A percentile compares a stretch with the other conserved stretches of the same genome.
Conservation (phyloP, 1,140 invertebrate species). For the Drosophila eugracilis region DNA sequence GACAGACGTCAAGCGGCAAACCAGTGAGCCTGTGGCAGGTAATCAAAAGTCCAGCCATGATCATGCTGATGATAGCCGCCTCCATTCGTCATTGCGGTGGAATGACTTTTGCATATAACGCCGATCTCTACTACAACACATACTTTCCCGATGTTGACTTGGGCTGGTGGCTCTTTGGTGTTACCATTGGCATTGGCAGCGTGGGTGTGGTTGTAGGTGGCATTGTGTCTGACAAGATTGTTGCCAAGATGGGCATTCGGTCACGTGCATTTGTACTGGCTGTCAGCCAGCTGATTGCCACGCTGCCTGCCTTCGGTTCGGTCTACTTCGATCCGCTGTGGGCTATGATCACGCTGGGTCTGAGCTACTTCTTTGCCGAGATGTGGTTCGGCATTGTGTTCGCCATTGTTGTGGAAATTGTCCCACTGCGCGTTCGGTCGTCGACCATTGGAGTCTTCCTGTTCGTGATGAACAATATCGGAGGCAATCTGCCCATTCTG, state of each 20-base stretch:
- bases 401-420: slow-evolving; percentile 94
- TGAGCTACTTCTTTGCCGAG: slow-evolving; percentile 95
- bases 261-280: slow-evolving; percentile 94
- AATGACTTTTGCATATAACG: slow-evolving; percentile 95
- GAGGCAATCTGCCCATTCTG: slow-evolving; percentile 95
- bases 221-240: slow-evolving; percentile 94
- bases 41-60: slow-evolving; percentile 90
- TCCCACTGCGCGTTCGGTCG: slow-evolving; percentile 91
- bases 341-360: slow-evolving; percentile 93
- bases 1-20: slow-evolving; percentile 73
- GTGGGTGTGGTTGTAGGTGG: slow-evolving; percentile 95
- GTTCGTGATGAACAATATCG: slow-evolving; percentile 96
- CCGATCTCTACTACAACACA: slow-evolving; percentile 93
- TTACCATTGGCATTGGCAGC: slow-evolving; percentile 94
- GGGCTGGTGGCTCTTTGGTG: slow-evolving; percentile 94
- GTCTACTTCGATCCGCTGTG: slow-evolving; percentile 92
- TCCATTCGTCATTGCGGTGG: slow-evolving; percentile 96
- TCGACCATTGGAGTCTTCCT: slow-evolving; percentile 94
- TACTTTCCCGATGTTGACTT: slow-evolving; percentile 95
- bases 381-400: slow-evolving; percentile 97
- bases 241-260: slow-evolving; percentile 93
- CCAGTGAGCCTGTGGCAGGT: slow-evolving; percentile 90
- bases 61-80: slow-evolving; percentile 93
- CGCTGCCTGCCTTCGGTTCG: slow-evolving; percentile 95
- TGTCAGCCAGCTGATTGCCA: slow-evolving; percentile 93